Conservation (phyloP, 2,888 invertebrate genomes). For the Deroplatys truncata region DNA sequence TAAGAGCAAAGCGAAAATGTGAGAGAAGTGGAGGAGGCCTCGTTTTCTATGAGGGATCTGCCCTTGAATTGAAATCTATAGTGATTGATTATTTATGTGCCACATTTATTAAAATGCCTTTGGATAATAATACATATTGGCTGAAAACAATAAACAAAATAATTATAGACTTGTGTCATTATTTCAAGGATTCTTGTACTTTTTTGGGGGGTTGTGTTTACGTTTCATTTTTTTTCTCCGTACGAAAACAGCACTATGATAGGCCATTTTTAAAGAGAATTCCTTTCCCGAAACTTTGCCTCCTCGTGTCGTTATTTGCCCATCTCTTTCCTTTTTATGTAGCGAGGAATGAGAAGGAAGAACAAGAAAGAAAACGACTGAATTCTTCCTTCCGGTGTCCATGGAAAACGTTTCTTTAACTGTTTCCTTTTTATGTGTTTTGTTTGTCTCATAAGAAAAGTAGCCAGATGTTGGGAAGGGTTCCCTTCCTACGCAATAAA, state of each 20-base stretch:
- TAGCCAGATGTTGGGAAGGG: constrained; percentile 6
- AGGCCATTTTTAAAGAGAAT: constrained; percentile 6
- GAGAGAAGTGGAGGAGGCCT: too few species aligned
- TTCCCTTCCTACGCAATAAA: background rate
- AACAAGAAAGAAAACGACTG: background rate
- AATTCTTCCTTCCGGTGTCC: constrained; percentile 17
- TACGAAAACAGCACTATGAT: background rate
- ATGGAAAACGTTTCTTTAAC: constrained; percentile 18
- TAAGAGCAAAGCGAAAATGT: too few species aligned
- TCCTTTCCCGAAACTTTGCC: background rate
- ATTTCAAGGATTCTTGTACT: background rate
- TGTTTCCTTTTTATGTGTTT: constrained; percentile 12
- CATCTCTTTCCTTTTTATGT: background rate
- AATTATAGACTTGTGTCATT: too few species aligned
- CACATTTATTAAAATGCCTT: too few species aligned
- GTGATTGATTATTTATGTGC: too few species aligned
- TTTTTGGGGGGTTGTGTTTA: background rate
- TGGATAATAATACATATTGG: too few species aligned
- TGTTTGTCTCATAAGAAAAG: background rate
- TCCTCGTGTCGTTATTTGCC: background rate
- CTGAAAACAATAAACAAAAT: too few species aligned
- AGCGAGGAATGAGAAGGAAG: background rate
- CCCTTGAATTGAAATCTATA: too few species aligned
- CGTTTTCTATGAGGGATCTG: too few species aligned
- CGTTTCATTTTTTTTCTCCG: background rate